phyloP scores from a whole-genome alignment of 1,140 invertebrate genomes.

The Octopus sinensis region DNA sequence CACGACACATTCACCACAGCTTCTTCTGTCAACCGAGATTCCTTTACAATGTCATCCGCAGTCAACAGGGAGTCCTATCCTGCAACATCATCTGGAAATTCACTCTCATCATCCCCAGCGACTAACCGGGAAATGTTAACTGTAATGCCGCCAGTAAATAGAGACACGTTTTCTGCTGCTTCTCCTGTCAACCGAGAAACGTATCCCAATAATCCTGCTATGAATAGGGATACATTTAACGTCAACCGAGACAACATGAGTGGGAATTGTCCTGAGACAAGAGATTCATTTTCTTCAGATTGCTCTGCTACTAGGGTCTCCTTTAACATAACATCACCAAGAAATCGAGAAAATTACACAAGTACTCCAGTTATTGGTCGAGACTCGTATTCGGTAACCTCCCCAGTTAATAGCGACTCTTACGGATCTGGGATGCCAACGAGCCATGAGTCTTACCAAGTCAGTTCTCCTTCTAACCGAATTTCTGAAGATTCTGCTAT shows the following conservation, averaged over 20 bases:
- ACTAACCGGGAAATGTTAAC: not conserved
- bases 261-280: not conserved
- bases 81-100: not conserved
- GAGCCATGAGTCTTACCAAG: not conserved
- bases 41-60: not conserved
- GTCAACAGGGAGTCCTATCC: not conserved
- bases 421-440: not conserved
- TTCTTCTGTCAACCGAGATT: not conserved
- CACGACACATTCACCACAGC: not conserved
- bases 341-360: not conserved
- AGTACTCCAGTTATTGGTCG: not conserved
- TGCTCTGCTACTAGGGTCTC: conserved; percentile 2
- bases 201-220: not conserved
- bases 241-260: not conserved
- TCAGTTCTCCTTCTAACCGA: not conserved
- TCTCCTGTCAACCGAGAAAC: not conserved
- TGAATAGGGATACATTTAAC: not conserved
- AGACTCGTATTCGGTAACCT: not conserved
- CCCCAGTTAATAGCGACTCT: not conserved
- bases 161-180: not conserved
- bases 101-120: not conserved
- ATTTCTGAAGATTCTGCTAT: not conserved
- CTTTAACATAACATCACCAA: not conserved
- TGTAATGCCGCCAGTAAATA: not conserved
- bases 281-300: not conserved